Percentiles rank a stretch among this genome's conserved stretches.
phyloP scores from a whole-genome alignment of 1,140 invertebrate species.

The Procambarus virginalis region DNA sequence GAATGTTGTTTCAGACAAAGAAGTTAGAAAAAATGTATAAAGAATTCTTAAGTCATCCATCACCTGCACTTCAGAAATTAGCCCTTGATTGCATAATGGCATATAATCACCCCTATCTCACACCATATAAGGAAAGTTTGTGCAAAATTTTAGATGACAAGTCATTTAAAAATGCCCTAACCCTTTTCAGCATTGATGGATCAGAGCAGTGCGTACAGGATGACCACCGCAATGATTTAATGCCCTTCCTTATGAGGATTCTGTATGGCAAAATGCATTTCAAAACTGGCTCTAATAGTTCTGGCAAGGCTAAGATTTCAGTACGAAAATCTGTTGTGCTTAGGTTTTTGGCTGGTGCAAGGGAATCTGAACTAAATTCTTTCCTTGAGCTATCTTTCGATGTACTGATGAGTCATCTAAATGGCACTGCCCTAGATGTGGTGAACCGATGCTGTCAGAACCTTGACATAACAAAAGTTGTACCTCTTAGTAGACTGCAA shows the following conservation, averaged over 20 bases:
- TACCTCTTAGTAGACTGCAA: constrained; percentile 83
- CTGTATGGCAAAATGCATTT: constrained; percentile 91
- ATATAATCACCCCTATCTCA: constrained; percentile 86
- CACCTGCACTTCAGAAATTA: constrained; percentile 85
- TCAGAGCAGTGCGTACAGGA: constrained; percentile 79
- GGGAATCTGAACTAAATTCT: constrained; percentile 83
- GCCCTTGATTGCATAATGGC: constrained; percentile 89
- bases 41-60: constrained; percentile 86
- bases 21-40: constrained; percentile 84
- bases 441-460: constrained; percentile 75
- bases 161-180: constrained; percentile 88
- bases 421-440: constrained; percentile 74
- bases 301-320: constrained; percentile 83
- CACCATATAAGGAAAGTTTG: constrained; percentile 85
- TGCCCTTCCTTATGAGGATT: constrained; percentile 88
- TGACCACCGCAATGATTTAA: constrained; percentile 84
- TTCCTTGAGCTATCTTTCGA: constrained; percentile 91
- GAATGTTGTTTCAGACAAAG: constrained; percentile 83
- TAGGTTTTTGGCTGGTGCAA: constrained; percentile 87
- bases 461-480: constrained; percentile 79
- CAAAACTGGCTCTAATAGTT: constrained; percentile 82
- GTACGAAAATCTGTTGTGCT: constrained; percentile 84
- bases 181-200: constrained; percentile 83
- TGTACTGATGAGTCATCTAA: constrained; percentile 81
- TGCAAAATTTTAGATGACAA: constrained; percentile 88